Conservation (phyloP, 2,888 invertebrate genomes). For the Anarsia innoxiella region DNA sequence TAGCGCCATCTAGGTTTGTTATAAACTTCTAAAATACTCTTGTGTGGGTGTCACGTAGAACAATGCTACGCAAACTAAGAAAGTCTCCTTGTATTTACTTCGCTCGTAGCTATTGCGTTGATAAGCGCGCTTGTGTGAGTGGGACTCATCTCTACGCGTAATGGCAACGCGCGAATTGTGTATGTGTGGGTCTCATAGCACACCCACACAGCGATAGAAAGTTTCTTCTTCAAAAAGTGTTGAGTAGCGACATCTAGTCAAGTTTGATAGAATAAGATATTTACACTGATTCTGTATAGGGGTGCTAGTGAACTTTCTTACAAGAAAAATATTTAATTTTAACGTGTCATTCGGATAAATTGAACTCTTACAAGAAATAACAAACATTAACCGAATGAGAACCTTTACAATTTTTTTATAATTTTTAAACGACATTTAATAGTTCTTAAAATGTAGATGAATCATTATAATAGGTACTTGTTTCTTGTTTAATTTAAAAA, state of each 20-base stretch:
- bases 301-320: constrained; percentile 27
- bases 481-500: no score
- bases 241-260: constrained; percentile 60
- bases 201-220: constrained; percentile 34
- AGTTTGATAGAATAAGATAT: constrained; percentile 25
- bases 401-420: no score
- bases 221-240: constrained; percentile 38
- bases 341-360: no score
- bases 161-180: constrained; percentile 17
- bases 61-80: constrained; percentile 11
- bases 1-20: constrained; percentile 5
- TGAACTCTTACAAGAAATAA: no score
- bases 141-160: constrained; percentile 25
- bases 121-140: constrained; percentile 25
- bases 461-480: no score
- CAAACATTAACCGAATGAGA: no score
- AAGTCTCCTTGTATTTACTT: neutral
- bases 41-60: neutral
- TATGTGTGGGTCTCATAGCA: constrained; percentile 32
- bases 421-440: no score
- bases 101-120: constrained; percentile 15
- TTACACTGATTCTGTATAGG: constrained; percentile 33
- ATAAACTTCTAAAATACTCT: neutral
- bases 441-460: no score
- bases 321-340: constrained; percentile 5